Conservation (phyloP, 2,888 invertebrate genomes). For the Boloria euphrosyne region DNA sequence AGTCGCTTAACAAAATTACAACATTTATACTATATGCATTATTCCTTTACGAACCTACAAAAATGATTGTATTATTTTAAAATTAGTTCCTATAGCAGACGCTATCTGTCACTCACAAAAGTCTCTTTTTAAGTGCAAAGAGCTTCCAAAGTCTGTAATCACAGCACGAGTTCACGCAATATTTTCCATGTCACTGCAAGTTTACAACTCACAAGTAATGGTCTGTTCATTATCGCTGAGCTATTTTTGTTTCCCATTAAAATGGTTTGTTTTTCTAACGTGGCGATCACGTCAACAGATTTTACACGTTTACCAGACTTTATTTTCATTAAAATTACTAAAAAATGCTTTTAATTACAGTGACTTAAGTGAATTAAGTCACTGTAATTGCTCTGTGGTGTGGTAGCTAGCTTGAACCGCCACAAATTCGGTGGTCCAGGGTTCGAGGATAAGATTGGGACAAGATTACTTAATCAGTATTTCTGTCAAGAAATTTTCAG, state of each 20-base stretch:
- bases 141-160: background rate
- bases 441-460: too few species aligned
- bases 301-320: conserved; percentile 25
- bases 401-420: too few species aligned
- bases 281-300: conserved; percentile 30
- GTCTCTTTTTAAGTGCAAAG: background rate
- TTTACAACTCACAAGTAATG: conserved; percentile 61
- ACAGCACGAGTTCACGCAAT: conserved; percentile 33
- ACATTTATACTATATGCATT: too few species aligned
- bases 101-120: background rate
- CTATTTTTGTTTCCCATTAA: conserved; percentile 62
- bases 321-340: background rate
- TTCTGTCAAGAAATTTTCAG: too few species aligned
- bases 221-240: conserved; percentile 54
- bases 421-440: too few species aligned
- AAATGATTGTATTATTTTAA: background rate
- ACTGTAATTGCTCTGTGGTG: background rate
- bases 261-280: conserved; percentile 50
- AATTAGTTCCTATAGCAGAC: background rate
- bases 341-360: conserved; percentile 14
- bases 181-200: conserved; percentile 52
- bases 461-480: too few species aligned
- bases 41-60: too few species aligned
- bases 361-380: conserved; percentile 14
- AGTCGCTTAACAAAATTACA: too few species aligned